Conservation (phyloP, 2,797 vertebrate genomes). For the Oreochromis grahami region DNA sequence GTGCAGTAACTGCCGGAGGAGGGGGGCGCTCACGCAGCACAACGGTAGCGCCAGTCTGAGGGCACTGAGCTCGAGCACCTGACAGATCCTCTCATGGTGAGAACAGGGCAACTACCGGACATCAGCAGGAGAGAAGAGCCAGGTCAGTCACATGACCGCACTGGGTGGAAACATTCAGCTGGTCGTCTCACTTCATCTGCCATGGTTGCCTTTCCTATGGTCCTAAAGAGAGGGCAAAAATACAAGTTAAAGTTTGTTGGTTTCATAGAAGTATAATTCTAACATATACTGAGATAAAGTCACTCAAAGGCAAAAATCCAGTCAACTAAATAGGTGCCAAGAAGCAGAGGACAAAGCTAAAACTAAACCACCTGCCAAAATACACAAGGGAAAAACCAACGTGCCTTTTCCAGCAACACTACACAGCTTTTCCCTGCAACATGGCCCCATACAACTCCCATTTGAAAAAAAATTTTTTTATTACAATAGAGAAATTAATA, state of each 20-base stretch:
- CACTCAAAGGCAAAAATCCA: not conserved
- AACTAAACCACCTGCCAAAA: not conserved
- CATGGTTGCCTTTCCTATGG: constrained; percentile 3
- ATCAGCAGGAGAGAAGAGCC: not conserved
- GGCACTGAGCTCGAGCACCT: constrained; percentile 43
- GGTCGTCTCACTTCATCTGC: constrained; percentile 19
- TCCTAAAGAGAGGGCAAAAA: constrained; percentile 41
- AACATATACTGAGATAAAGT: not conserved
- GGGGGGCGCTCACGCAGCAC: constrained; percentile 69
- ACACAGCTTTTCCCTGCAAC: not conserved
- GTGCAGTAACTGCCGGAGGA: constrained; percentile 64
- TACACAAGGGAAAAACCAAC: not conserved
- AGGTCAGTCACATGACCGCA: constrained; percentile 42
- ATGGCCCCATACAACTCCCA: not conserved
- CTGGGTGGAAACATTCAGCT: constrained; percentile 39
- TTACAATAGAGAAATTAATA: not conserved
- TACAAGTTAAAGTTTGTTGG: not conserved
- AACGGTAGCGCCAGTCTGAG: constrained; percentile 58
- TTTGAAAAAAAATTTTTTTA: not conserved
- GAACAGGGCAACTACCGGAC: constrained; percentile 3
- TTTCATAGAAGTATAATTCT: not conserved
- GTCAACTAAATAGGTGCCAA: not conserved
- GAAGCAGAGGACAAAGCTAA: not conserved
- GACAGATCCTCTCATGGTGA: constrained; percentile 69
- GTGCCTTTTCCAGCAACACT: not conserved